Evolutionary conservation across 2,113 vertebrate genomes (phyloP).

Genomic region (Campylomormyrus numenius): DNA sequence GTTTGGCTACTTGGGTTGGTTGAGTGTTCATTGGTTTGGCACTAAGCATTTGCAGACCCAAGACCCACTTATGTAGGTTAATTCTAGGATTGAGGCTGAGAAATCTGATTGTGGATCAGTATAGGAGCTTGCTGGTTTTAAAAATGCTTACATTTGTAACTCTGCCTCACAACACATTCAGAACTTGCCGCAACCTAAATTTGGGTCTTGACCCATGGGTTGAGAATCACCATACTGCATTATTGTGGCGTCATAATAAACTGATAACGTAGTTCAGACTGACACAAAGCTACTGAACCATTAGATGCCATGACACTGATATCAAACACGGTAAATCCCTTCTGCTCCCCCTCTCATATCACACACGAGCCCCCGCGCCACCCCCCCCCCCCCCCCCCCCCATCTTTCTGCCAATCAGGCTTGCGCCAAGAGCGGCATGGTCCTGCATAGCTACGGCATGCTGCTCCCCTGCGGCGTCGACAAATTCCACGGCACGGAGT

Average conservation of each 20-base stretch:
- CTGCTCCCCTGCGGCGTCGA: constrained; percentile 91
- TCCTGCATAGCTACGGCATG: constrained; percentile 93
- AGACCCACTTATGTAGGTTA: too few relatives aligned
- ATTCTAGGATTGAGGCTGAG: too few relatives aligned
- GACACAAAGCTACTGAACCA: background rate
- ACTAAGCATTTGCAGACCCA: too few relatives aligned
- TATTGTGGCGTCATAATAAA: background rate
- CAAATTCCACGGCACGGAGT: constrained; percentile 93
- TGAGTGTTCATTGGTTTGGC: too few relatives aligned
- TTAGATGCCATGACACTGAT: background rate
- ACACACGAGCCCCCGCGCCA: background rate
- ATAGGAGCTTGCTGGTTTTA: too few relatives aligned
- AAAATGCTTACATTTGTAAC: too few relatives aligned
- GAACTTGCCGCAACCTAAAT: too few relatives aligned
- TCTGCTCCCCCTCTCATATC: background rate
- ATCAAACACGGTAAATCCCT: background rate
- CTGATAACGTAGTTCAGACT: background rate
- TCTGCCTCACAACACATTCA: too few relatives aligned
- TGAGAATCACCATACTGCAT: background rate
- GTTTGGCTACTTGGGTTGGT: too few relatives aligned
- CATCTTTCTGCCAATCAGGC: constrained; percentile 53
- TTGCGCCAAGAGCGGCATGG: constrained; percentile 91
- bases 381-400: too few relatives aligned
- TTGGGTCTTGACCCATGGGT: too few relatives aligned
- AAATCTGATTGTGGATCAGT: too few relatives aligned